Evolutionary conservation across 2,888 invertebrate species (phyloP), one percentile per base, ranked within the genome.

Genomic region (Clepsis dumicolana): DNA sequence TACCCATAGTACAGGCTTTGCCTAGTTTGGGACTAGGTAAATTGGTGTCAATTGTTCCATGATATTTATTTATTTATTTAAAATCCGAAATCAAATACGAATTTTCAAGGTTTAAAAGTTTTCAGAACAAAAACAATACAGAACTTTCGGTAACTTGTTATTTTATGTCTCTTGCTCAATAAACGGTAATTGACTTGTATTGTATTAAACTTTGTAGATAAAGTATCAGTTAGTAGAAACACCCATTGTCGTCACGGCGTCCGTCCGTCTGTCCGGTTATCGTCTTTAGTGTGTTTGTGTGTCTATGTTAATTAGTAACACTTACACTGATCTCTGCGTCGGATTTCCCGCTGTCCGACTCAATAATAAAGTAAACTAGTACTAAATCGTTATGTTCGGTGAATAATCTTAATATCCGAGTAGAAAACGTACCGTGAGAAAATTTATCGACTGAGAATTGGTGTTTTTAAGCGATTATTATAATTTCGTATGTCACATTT

Each of bases 261-360:
- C 56, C n/a, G 35, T 18, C 56, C 14, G 56, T 56, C 56, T 56
- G 21, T 54, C 56, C 56, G 56, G 24, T 32, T 44, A 44, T 44
- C 48, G 12, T 10, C 35, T 35, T 35, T 21, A 16, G 56, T 56
- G 14, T 54, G 54, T 54, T 54, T 54, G 29, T 56, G 56, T 56
- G 56, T 56, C 35, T 35, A 32, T 56, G 56, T 8, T 56, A 56
- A 56, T 56, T 14, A 25, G 25, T 52, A 18, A 52, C 52, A 52
- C 52, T 52, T n/a, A 52, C 25, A 52, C 52, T 48, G 10, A 48
- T 21, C 48, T 44, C 41, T 16, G 41, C 16, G 21, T 21, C 21
- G 21, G 10, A 2, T 21, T 21, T 21, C 21, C 48, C 21, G 21
- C 48, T 21, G 48, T 18, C 16, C 16, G 41, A 0, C 16, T 44